These are phyloP conservation scores for Amphipoea oculea DNA, from an alignment of 2,888 invertebrate genomes.

Conservation along the genomic window DNA sequence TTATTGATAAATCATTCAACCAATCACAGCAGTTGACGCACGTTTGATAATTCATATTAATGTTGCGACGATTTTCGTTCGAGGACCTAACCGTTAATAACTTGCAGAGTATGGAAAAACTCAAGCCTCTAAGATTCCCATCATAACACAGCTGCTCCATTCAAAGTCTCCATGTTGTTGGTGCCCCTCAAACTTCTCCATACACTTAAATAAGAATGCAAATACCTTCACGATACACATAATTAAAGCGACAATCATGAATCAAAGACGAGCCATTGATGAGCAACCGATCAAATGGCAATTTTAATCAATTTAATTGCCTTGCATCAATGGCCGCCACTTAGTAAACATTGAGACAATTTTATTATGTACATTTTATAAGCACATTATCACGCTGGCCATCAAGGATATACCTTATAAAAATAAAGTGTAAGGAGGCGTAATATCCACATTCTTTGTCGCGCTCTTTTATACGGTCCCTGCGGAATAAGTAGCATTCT, in stretches of 20 bases:
- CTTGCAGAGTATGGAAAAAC: background rate
- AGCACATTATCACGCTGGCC: slow-evolving; percentile 28
- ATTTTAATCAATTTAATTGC: slow-evolving; percentile 57
- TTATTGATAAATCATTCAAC: background rate
- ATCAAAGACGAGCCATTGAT: slow-evolving; percentile 50
- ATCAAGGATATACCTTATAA: slow-evolving; percentile 35
- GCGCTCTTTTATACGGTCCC: background rate
- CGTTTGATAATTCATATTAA: background rate
- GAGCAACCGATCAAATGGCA: slow-evolving; percentile 30
- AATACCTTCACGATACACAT: slow-evolving; percentile 49
- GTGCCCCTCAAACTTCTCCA: background rate
- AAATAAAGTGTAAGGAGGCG: slow-evolving; percentile 24
- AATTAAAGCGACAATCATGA: slow-evolving; percentile 48
- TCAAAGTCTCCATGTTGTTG: background rate
- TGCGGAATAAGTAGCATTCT: slow-evolving; percentile 28
- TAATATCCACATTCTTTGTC: slow-evolving; percentile 26
- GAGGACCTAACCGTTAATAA: background rate
- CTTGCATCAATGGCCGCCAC: slow-evolving; percentile 49
- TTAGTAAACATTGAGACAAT: slow-evolving; percentile 57
- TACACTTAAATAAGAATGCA: slow-evolving; percentile 35
- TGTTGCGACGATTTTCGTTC: background rate
- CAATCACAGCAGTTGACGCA: background rate
- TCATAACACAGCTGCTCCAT: background rate
- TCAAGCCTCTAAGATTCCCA: no score
- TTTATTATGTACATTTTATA: slow-evolving; percentile 46